Conservation (phyloP, 2,113 vertebrate species). For the Podarcis muralis region DNA sequence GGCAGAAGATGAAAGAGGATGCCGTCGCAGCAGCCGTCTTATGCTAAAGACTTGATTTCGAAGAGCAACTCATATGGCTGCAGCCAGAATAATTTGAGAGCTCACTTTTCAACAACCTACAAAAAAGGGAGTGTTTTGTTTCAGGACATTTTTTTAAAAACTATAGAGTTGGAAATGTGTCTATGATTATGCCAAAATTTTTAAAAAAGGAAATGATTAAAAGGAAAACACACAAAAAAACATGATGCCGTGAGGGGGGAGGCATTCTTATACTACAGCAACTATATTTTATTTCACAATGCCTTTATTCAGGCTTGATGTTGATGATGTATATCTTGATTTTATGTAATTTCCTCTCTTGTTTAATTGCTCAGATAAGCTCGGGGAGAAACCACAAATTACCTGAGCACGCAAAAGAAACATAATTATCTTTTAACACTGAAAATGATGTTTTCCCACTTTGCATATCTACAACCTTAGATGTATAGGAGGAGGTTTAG, state of each 20-base stretch:
- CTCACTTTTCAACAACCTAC: constrained; percentile 53
- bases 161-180: constrained; percentile 35
- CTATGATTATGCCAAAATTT: constrained; percentile 48
- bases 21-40: constrained; percentile 33
- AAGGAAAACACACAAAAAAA: constrained; percentile 35
- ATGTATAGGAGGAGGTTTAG: background rate
- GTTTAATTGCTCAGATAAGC: constrained; percentile 47
- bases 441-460: constrained; percentile 21
- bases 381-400: constrained; percentile 42
- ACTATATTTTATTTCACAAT: constrained; percentile 18
- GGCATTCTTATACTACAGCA: background rate
- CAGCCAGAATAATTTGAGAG: constrained; percentile 69
- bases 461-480: constrained; percentile 23
- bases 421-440: constrained; percentile 30
- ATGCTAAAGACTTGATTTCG: constrained; percentile 57
- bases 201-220: constrained; percentile 34
- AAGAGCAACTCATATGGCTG: constrained; percentile 53
- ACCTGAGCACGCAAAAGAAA: constrained; percentile 29
- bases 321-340: constrained; percentile 14
- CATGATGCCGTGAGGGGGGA: constrained; percentile 13
- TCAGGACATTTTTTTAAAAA: constrained; percentile 10
- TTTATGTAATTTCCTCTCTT: constrained; percentile 39
- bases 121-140: constrained; percentile 60
- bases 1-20: constrained; percentile 66
- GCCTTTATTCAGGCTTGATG: constrained; percentile 51